phyloP scores from a whole-genome alignment of 2,888 invertebrate species.

The Labia minor region DNA sequence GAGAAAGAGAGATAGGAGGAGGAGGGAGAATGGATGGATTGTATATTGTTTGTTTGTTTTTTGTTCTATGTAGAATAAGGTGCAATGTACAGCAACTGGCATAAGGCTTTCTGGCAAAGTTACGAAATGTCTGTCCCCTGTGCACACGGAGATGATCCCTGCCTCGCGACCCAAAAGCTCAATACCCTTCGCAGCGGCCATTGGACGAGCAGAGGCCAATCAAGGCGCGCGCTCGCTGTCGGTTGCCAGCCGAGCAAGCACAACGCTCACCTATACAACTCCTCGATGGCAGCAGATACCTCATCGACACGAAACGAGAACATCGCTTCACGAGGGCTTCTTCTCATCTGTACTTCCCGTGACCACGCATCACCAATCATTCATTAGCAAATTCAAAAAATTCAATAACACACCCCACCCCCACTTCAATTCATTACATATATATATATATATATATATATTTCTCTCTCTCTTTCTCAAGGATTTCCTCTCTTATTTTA shows the following conservation, averaged over 20 bases:
- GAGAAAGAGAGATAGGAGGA: too few species aligned
- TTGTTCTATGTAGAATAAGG: background rate
- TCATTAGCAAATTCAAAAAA: too few species aligned
- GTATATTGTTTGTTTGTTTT: background rate
- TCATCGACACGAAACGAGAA: background rate
- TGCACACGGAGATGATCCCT: background rate
- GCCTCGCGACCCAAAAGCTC: slow-evolving; percentile 3
- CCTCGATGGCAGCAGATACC: background rate
- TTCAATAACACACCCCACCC: too few species aligned
- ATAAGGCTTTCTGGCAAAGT: background rate
- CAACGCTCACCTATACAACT: background rate
- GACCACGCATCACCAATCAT: too few species aligned
- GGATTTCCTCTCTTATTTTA: too few species aligned
- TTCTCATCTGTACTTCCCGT: background rate
- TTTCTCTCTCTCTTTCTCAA: too few species aligned
- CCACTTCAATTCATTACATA: too few species aligned
- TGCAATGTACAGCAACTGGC: background rate
- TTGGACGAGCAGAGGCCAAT: background rate
- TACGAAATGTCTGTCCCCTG: background rate
- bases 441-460: too few species aligned
- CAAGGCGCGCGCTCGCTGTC: background rate
- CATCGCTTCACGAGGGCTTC: background rate
- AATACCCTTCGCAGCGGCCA: slow-evolving; percentile 1
- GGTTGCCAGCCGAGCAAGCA: background rate
- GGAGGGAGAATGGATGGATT: too few species aligned